Percentiles rank a stretch among this genome's conserved stretches.
Evolutionary conservation across 2,888 invertebrate genomes (phyloP).

Genomic region (Eristalinus sepulchralis): DNA sequence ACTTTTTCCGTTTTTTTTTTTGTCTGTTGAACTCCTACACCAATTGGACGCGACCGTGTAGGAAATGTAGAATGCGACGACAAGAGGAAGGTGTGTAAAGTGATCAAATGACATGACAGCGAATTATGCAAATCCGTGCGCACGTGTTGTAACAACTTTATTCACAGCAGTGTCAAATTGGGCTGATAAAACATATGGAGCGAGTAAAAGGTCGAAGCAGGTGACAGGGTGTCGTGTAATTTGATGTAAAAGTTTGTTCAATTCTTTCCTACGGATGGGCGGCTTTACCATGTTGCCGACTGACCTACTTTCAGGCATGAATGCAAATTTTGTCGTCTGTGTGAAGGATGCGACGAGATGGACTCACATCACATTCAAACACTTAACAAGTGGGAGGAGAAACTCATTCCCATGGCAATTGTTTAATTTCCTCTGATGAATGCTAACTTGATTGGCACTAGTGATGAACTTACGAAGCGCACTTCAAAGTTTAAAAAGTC

Average conservation of each 20-base stretch:
- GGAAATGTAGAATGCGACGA: not conserved
- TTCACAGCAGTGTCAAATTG: not conserved
- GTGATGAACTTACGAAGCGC: no score
- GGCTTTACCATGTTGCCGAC: no score
- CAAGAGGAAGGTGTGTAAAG: not conserved
- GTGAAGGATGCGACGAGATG: no score
- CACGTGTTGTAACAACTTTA: not conserved
- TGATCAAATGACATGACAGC: not conserved
- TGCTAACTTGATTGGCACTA: no score
- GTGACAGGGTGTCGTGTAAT: not conserved
- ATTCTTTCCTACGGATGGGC: not conserved
- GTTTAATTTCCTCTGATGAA: no score
- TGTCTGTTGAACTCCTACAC: not conserved
- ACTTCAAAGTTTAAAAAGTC: no score
- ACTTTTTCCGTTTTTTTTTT: not conserved
- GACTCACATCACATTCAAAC: no score
- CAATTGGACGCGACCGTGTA: not conserved
- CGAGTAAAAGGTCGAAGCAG: not conserved
- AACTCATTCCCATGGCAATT: no score
- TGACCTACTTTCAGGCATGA: no score
- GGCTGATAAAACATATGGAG: not conserved
- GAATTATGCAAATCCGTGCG: constrained; percentile 1
- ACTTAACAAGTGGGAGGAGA: no score
- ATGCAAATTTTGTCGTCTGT: no score
- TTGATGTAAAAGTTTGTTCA: not conserved